Conservation (phyloP, 2,888 invertebrate genomes). For the Macrosiphum euphorbiae region DNA sequence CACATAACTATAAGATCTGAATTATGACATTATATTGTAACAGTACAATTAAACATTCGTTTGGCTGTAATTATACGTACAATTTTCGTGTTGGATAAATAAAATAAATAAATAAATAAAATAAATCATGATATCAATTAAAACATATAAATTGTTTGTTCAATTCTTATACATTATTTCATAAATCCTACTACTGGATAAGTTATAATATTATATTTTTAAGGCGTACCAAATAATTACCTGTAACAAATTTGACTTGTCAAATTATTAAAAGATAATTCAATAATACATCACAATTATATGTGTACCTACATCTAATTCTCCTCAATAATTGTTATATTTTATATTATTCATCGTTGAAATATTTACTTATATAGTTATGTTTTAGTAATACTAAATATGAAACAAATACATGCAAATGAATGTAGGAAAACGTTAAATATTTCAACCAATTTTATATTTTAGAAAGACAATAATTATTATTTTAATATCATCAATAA, state of each 20-base stretch:
- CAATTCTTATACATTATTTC: background rate
- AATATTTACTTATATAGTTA: background rate
- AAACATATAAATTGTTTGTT: background rate
- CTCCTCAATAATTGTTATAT: too few relatives aligned
- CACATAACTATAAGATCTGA: background rate
- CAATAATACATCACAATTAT: background rate
- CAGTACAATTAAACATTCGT: background rate
- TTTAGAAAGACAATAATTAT: background rate
- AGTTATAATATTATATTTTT: background rate
- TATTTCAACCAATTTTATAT: background rate
- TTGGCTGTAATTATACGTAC: background rate
- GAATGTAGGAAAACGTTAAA: background rate
- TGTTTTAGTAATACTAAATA: background rate
- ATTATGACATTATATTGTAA: background rate
- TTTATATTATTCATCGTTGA: background rate
- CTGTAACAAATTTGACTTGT: background rate
- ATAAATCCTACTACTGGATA: background rate
- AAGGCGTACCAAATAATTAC: background rate
- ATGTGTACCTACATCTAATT: background rate
- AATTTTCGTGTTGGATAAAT: background rate
- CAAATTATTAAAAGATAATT: background rate
- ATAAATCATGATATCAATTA: background rate
- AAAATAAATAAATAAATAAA: too few relatives aligned
- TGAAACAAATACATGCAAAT: background rate
- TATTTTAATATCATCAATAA: background rate